Evolutionary conservation across 1,140 invertebrate species (phyloP), one percentile per base, ranked within the genome.

Genomic region (Solenopsis invicta): DNA sequence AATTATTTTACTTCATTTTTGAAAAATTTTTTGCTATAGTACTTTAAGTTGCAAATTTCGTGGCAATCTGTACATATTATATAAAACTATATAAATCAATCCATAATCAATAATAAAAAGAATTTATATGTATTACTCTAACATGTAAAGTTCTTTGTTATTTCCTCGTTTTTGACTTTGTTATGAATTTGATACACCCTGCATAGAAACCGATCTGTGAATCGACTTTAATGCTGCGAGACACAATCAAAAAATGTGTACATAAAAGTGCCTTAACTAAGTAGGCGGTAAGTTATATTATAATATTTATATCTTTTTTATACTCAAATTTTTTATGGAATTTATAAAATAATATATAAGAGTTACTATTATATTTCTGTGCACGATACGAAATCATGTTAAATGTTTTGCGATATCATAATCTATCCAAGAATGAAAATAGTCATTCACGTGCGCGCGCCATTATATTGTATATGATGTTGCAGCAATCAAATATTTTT

Each of bases 231-330:
- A 74, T 10, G 29, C 48, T 67, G 78, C 34, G 56, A 72, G 34
- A 77, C 56, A 72, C 50, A 87, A 87, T 87, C 74, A 74, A 87
- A 89, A 77, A n/a, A 72, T 50, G 52, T 90, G 84, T 90, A 88
- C 1, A 87, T 88, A 74, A 18, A 80, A 69, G 90, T 91, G 90
- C 90, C 90, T 91, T 91, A 84, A 85, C 34, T 75, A 67, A 84
- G 4, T 77, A 37, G 69, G 64, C 34, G 6, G 50, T 69, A 75
- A 82, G 13, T 50, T 12, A 41, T 62, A 62, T 52, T 54, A 41
- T 41, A 71, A 64, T 66, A 54, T 64, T 72, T 71, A 82, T 86
- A 77, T 66, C 21, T 16, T 69, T 69, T 85, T 74, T 87, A 24
- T 87, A 87, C 37, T 87, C 16, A 62, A 74, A 66, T 75, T 87